Percentiles rank a stretch among this genome's conserved stretches.
Evolutionary conservation across 2,888 invertebrate species (phyloP).

Genomic region (Pollenia angustigena): DNA sequence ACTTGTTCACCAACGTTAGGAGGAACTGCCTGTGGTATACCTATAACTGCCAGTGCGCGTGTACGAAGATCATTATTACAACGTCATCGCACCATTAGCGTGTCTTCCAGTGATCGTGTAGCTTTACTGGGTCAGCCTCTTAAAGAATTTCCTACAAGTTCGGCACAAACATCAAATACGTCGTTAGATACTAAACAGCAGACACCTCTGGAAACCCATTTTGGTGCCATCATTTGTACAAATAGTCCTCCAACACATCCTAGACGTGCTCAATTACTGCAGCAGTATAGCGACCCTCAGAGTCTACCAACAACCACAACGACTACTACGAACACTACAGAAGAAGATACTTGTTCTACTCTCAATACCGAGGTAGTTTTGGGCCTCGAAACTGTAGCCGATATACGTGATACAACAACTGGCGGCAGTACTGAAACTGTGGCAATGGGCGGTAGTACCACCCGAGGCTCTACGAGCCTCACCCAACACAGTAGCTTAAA

Average conservation of each 20-base stretch:
- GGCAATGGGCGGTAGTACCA: constrained; percentile 74
- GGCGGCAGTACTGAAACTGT: constrained; percentile 65
- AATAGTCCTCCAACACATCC: constrained; percentile 78
- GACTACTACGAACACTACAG: constrained; percentile 81
- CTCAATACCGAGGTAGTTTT: constrained; percentile 82
- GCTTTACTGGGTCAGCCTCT: constrained; percentile 78
- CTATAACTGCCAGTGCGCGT: constrained; percentile 73
- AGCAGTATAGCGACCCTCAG: constrained; percentile 83
- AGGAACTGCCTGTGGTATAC: constrained; percentile 53
- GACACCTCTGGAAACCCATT: constrained; percentile 81
- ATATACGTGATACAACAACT: constrained; percentile 58
- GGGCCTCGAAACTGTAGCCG: constrained; percentile 57
- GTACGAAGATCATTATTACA: constrained; percentile 79
- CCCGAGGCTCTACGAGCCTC: constrained; percentile 73
- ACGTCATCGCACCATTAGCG: constrained; percentile 82
- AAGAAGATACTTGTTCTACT: constrained; percentile 83
- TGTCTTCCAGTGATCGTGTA: constrained; percentile 79
- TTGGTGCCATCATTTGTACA: constrained; percentile 79
- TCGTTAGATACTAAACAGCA: constrained; percentile 72
- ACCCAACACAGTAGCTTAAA: constrained; percentile 81
- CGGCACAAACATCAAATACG: constrained; percentile 73
- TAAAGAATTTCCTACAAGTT: constrained; percentile 76
- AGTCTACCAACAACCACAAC: constrained; percentile 80
- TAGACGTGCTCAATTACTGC: constrained; percentile 80
- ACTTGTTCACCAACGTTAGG: constrained; percentile 53